phyloP scores from a whole-genome alignment of 2,888 invertebrate genomes.

The Andrena bicolor region DNA sequence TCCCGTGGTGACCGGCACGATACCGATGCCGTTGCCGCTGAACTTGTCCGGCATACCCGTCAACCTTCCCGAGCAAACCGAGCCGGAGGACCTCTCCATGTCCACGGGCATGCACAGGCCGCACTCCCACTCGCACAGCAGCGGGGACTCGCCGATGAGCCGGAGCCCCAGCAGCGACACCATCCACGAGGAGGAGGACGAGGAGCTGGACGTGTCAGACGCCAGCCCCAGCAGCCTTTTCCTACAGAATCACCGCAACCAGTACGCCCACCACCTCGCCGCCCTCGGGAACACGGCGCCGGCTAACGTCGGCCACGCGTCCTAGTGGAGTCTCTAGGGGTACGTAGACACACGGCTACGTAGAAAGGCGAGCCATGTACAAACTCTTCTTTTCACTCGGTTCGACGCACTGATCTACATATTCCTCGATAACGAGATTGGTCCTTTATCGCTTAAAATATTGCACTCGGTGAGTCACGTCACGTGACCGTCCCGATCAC shows the following conservation, averaged over 20 bases:
- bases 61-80: constrained; percentile 92
- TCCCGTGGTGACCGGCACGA: constrained; percentile 76
- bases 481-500: not conserved
- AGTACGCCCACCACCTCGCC: constrained; percentile 62
- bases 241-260: constrained; percentile 76
- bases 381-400: not conserved
- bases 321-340: constrained; percentile 76
- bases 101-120: constrained; percentile 85
- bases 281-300: constrained; percentile 53
- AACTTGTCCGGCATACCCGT: constrained; percentile 85
- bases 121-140: constrained; percentile 85
- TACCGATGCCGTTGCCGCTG: constrained; percentile 85
- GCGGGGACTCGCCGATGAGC: constrained; percentile 85
- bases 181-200: constrained; percentile 86
- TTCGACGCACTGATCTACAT: constrained; percentile 32
- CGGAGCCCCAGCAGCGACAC: constrained; percentile 84
- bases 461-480: not conserved
- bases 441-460: constrained; percentile 26
- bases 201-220: constrained; percentile 86
- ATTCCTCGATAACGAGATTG: constrained; percentile 8
- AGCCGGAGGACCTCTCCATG: constrained; percentile 96
- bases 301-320: constrained; percentile 67
- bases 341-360: constrained; percentile 69
- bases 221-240: constrained; percentile 85
- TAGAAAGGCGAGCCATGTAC: constrained; percentile 19